Evolutionary conservation across 2,888 invertebrate genomes (phyloP), one percentile per base, ranked within the genome.

Genomic region (Sarcophaga rosellei): DNA sequence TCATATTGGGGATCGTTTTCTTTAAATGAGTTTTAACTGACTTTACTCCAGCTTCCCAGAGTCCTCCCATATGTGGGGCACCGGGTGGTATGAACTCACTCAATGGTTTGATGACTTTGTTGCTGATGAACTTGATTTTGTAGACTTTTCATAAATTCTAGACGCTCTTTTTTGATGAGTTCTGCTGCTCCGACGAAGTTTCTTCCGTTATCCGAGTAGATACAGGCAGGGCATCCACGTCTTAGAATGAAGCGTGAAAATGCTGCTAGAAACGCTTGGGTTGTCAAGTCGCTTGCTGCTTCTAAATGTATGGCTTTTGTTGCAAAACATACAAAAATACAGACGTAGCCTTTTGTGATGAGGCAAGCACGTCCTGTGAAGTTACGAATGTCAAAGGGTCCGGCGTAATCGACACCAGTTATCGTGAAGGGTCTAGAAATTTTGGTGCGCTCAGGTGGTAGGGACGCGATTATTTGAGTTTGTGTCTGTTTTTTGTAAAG

Each of bases 231-330:
- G 47, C 65, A 85, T 0, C 86, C 76, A n/a, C 85, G 81, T 21
- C 87, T 76, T 10, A 83, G 69, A 11, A 83, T 47, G 53, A 88
- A 86, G 20, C 87, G n/a, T 6, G 79, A 20, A 17, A 83, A 77
- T 2, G 84, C 84, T 15, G 86, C 84, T 2, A 87, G 53, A 23
- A 88, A 87, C 0, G 82, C 73, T 12, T 79, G 59, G 1, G 80
- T 82, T 2, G 81, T 82, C 25, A 88, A 72, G 20, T 70, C 59
- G 53, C 72, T 65, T 15, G 77, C 69, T 6, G 62, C 23, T 63
- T 81, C 82, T 17, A 83, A 62, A 23, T 81, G 86, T 17, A 85
- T 80, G 1, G 77, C 87, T 25, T 86, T 88, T 5, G 88, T 88
- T 3, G 75, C 74, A 11, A 86, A 87, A 45, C 87, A 87, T n/a